A percentile compares a stretch with the other conserved stretches of the same genome.
Conservation (phyloP, 2,113 vertebrate species). For the Eublepharis macularius region DNA sequence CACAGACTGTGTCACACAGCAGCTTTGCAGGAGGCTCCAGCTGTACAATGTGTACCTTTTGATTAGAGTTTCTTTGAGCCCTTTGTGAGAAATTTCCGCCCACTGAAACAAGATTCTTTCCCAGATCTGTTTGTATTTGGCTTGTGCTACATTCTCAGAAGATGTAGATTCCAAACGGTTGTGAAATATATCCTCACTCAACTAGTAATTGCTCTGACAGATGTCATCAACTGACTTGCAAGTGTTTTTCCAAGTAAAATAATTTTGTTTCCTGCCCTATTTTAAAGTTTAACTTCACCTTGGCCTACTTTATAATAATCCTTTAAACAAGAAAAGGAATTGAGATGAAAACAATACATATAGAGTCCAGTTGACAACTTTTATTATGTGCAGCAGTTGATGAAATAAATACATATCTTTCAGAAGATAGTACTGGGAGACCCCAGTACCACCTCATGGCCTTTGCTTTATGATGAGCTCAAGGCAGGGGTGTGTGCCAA, state of each 20-base stretch:
- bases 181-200: not conserved
- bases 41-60: not conserved
- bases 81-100: not conserved
- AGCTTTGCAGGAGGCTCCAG: not conserved
- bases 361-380: not conserved
- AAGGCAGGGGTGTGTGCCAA: no score
- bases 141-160: not conserved
- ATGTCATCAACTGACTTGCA: not conserved
- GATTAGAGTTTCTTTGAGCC: fast-evolving
- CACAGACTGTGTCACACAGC: not conserved
- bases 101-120: not conserved
- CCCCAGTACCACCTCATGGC: no score
- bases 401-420: no score
- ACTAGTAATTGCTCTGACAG: not conserved
- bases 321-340: not conserved
- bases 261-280: conserved; percentile 5
- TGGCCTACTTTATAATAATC: conserved; percentile 7
- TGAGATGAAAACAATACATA: not conserved
- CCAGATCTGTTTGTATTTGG: conserved; percentile 3
- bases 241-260: not conserved
- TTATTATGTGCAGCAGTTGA: no score
- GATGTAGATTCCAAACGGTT: not conserved
- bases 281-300: not conserved
- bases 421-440: no score
- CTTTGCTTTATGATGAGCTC: no score